phyloP scores from a whole-genome alignment of 1,140 invertebrate genomes.

The Ooceraea biroi region DNA sequence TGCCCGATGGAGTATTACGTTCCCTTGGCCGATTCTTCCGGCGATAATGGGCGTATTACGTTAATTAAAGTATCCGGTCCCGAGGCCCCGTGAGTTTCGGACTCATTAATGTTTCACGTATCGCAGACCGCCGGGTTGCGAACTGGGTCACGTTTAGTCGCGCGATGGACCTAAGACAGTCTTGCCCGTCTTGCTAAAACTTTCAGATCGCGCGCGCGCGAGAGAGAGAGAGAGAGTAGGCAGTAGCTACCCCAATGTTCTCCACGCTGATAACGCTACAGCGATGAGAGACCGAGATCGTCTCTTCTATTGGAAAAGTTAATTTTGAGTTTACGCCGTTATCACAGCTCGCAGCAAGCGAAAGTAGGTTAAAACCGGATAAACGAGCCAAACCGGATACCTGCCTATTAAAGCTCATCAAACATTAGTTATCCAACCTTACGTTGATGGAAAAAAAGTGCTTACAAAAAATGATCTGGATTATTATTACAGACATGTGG shows the following conservation, averaged over 20 bases:
- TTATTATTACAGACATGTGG: background rate
- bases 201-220: background rate
- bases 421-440: constrained; percentile 3
- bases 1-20: background rate
- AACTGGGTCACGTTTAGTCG: constrained; percentile 47
- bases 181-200: constrained; percentile 38
- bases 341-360: background rate
- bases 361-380: constrained; percentile 14
- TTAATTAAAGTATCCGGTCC: constrained; percentile 47
- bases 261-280: constrained; percentile 32
- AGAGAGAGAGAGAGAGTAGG: constrained; percentile 8
- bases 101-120: constrained; percentile 46
- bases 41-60: constrained; percentile 25
- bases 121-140: constrained; percentile 5
- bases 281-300: background rate
- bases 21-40: background rate
- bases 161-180: constrained; percentile 39
- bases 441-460: background rate
- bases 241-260: constrained; percentile 23
- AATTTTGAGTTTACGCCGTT: constrained; percentile 37
- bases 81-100: constrained; percentile 10
- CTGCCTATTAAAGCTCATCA: background rate
- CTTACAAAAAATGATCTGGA: background rate
- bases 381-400: background rate
- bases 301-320: constrained; percentile 16